A percentile compares a stretch with the other conserved stretches of the same genome.
Evolutionary conservation across 2,888 invertebrate species (phyloP).

Genomic region (Sinelater perroti): DNA sequence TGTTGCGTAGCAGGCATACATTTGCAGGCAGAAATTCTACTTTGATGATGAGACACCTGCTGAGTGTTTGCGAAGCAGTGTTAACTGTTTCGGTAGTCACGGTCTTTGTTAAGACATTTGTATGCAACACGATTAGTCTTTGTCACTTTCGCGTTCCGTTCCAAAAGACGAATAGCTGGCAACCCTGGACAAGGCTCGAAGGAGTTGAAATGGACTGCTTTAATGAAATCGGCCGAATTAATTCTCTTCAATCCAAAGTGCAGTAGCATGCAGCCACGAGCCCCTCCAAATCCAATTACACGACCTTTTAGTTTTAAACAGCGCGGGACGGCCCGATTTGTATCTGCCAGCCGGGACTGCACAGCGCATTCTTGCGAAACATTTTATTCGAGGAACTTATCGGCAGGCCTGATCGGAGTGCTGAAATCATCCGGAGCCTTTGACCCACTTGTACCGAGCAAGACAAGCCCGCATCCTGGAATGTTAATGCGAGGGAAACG

Average conservation of each 20-base stretch:
- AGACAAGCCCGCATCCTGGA: background rate
- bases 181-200: too few relatives aligned
- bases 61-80: too few relatives aligned
- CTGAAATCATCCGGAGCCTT: background rate
- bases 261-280: background rate
- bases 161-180: too few relatives aligned
- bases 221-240: background rate
- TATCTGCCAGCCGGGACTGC: background rate
- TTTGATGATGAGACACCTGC: too few relatives aligned
- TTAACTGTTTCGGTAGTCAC: too few relatives aligned
- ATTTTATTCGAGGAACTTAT: background rate
- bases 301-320: slow-evolving; percentile 5
- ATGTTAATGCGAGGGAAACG: slow-evolving; percentile 3
- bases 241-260: background rate
- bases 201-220: background rate
- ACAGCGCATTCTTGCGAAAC: background rate
- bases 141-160: too few relatives aligned
- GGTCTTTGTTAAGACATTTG: too few relatives aligned
- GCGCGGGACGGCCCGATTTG: background rate
- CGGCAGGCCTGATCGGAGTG: background rate
- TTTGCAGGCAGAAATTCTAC: too few relatives aligned
- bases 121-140: too few relatives aligned
- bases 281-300: slow-evolving; percentile 10
- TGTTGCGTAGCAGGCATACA: too few relatives aligned
- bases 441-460: background rate